phyloP scores from a whole-genome alignment of 2,797 vertebrate genomes.

The Florisuga fusca region DNA sequence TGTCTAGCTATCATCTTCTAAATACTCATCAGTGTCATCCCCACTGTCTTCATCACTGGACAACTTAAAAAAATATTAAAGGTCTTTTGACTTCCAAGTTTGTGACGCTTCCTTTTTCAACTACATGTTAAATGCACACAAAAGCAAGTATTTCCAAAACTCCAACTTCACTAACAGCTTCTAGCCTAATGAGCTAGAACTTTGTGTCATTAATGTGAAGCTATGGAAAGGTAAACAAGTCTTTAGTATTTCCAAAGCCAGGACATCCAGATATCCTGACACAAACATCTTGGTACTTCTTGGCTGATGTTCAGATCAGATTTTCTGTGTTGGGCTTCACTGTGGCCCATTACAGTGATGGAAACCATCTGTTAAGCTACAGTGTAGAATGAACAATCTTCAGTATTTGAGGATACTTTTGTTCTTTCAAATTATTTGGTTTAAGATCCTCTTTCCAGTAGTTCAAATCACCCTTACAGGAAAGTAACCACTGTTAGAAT shows the following conservation, averaged over 20 bases:
- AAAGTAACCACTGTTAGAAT: not conserved
- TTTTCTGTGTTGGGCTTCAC: not conserved
- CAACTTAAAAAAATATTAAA: not conserved
- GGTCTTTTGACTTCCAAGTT: not conserved
- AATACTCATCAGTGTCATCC: not conserved
- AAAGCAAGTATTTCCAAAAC: not conserved
- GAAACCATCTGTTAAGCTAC: not conserved
- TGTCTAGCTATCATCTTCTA: not conserved
- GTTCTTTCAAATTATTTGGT: not conserved
- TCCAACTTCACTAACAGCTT: not conserved
- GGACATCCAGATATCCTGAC: not conserved
- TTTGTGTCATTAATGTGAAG: not conserved
- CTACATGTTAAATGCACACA: not conserved
- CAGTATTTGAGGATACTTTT: not conserved
- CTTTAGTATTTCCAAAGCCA: not conserved
- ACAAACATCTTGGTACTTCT: not conserved
- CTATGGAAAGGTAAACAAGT: not conserved
- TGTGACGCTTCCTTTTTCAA: not conserved
- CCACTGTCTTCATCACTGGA: not conserved
- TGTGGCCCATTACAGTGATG: not conserved
- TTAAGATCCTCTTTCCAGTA: not conserved
- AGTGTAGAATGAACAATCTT: not conserved
- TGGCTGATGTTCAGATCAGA: not conserved
- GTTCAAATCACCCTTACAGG: not conserved
- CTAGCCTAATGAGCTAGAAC: not conserved